Base-by-base conservation (phyloP, 1,140 invertebrate species). In the Hylyphantes graminicola region DNA sequence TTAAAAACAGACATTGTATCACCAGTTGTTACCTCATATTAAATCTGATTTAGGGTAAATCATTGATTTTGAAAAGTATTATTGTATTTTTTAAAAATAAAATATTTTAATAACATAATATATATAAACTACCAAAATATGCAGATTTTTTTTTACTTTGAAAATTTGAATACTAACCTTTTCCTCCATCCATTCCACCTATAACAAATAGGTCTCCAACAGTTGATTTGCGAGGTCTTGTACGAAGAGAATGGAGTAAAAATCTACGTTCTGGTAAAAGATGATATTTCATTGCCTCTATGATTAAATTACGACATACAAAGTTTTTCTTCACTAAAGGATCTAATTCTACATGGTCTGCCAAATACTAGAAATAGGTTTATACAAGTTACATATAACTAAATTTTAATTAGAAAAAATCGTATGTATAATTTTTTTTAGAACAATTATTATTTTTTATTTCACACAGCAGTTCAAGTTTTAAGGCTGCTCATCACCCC, bases 271-370 rank as follows among this genome's bases (percentile, higher is more conserved):
- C 96, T 8, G 96, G 96, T 78, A 97, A 89, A 15, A 97, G 90
- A 89, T 97, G 96, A 92, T 96, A 97, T 88, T 96, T 97, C 80
- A 97, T 92, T 54, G 96, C 96, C 90, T 98, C 96, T 93, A 97
- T 95, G 73, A 98, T 94, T 55, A 98, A 90, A 86, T 95, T 94
- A 88, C 96, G 95, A 88, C 95, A 96, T 85, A 92, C 92, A 15
- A 91, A 89, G 87, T 94, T 92, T 85, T 93, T 92, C 87, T 90
- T 90, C 86, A 94, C 92, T 85, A 93, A 89, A 51, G 91, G 89
- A 87, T 93, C 93, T 51, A 90, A 92, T 89, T 96, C 95, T 57
- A 97, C 94, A 87, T 95, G 92, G 89, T 97, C 95, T 86, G 95
- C 93, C 87, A 97, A 93, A 89, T 96, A 97, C 93, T 95, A 89